phyloP scores from a whole-genome alignment of 2,888 invertebrate genomes.

The Chalcis sispes region DNA sequence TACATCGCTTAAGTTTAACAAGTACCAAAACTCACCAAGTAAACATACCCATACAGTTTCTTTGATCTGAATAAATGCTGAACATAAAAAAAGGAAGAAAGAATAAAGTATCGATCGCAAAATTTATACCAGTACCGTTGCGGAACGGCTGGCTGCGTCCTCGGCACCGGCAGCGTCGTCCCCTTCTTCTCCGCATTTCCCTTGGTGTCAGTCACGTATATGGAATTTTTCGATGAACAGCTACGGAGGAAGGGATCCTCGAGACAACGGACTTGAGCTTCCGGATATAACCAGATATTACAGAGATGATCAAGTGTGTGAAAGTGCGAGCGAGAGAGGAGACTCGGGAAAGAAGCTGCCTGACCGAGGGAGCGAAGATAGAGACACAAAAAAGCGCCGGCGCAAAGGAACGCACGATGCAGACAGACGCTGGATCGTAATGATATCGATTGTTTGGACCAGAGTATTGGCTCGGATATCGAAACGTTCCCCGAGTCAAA shows the following conservation, averaged over 20 bases:
- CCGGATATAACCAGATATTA: slow-evolving; percentile 36
- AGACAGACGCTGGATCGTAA: neutral
- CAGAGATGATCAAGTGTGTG: slow-evolving; percentile 31
- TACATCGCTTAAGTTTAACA: neutral
- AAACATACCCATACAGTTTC: neutral
- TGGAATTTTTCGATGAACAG: slow-evolving; percentile 50
- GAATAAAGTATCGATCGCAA: slow-evolving; percentile 46
- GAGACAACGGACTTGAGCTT: slow-evolving; percentile 27
- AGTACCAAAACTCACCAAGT: slow-evolving; percentile 26
- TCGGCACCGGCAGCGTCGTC: neutral
- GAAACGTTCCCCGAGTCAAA: neutral
- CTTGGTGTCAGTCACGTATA: slow-evolving; percentile 38
- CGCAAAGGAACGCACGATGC: too few species aligned
- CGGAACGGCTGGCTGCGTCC: neutral
- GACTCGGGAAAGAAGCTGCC: too few species aligned
- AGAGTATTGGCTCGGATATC: slow-evolving; percentile 2
- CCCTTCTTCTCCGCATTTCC: neutral
- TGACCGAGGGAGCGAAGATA: too few species aligned
- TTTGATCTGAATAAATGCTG: too few species aligned
- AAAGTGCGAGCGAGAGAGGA: neutral
- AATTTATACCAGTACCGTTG: slow-evolving; percentile 26
- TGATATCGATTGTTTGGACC: slow-evolving; percentile 19
- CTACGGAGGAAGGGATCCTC: slow-evolving; percentile 10
- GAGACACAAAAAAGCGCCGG: too few species aligned
- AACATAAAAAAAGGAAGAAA: too few species aligned